Percentiles rank a stretch among this genome's conserved stretches.
Conservation (phyloP, 2,888 invertebrate species). For the Caenorhabditis angaria region DNA sequence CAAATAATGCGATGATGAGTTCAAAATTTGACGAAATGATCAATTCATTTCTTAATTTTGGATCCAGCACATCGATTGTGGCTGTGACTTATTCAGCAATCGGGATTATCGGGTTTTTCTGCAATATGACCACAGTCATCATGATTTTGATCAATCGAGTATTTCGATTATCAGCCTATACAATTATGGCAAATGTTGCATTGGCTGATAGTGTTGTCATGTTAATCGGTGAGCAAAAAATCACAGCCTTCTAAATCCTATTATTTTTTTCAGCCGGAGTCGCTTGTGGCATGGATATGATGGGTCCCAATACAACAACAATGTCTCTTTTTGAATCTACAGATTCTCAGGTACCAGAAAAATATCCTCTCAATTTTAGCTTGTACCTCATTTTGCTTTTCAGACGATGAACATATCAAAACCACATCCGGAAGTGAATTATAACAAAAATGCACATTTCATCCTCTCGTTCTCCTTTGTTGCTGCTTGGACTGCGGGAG, state of each 20-base stretch:
- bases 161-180: slow-evolving; percentile 70
- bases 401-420: not conserved
- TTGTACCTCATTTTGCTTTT: not conserved
- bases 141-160: slow-evolving; percentile 68
- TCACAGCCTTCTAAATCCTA: not conserved
- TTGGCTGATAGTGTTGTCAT: slow-evolving; percentile 56
- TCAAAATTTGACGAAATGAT: slow-evolving; percentile 5
- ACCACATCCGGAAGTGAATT: not conserved
- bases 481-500: slow-evolving; percentile 69
- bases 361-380: not conserved
- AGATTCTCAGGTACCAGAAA: not conserved
- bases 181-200: slow-evolving; percentile 67
- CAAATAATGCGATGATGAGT: not conserved
- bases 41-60: slow-evolving; percentile 42
- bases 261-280: slow-evolving; percentile 45
- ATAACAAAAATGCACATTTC: slow-evolving; percentile 26
- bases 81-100: slow-evolving; percentile 39
- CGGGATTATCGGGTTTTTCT: slow-evolving; percentile 58
- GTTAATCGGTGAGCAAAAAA: slow-evolving; percentile 36
- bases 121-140: slow-evolving; percentile 64
- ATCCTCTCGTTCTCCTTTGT: slow-evolving; percentile 62
- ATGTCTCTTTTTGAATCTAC: slow-evolving; percentile 17
- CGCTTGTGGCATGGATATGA: slow-evolving; percentile 47
- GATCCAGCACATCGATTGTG: slow-evolving; percentile 36
- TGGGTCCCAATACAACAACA: slow-evolving; percentile 40